phyloP scores from a whole-genome alignment of 2,797 vertebrate genomes.

The Siniperca scherzeri region DNA sequence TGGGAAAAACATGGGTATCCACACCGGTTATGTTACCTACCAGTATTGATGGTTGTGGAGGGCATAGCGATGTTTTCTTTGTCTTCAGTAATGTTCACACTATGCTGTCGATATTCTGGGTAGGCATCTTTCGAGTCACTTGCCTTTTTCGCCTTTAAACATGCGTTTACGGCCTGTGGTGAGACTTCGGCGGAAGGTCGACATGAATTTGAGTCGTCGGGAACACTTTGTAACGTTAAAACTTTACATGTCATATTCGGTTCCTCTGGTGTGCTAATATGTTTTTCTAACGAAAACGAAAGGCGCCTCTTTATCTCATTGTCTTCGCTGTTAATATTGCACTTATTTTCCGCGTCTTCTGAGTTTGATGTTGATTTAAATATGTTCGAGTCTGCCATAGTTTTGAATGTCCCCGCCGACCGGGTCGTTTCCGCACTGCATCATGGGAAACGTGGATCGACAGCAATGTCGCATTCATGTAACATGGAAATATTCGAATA shows the following conservation, averaged over 20 bases:
- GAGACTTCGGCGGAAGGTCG: background rate
- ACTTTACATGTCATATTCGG: background rate
- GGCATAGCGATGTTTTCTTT: conserved; percentile 62
- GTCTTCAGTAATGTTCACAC: conserved; percentile 26
- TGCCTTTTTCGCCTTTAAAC: conserved; percentile 12
- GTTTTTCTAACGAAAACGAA: conserved; percentile 25
- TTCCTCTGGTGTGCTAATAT: background rate
- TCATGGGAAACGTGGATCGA: conserved; percentile 77
- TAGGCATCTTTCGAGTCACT: background rate
- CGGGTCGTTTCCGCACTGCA: conserved; percentile 61
- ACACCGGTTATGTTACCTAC: conserved; percentile 25
- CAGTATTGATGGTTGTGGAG: conserved; percentile 9
- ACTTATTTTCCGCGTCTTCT: background rate
- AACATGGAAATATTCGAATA: background rate
- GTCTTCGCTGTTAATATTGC: background rate
- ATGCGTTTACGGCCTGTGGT: background rate
- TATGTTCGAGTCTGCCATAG: conserved; percentile 54
- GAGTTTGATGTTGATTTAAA: conserved; percentile 16
- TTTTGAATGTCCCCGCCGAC: conserved; percentile 80
- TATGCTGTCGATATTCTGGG: background rate
- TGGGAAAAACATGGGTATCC: background rate
- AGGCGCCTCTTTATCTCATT: conserved; percentile 5
- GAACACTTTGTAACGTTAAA: conserved; percentile 26
- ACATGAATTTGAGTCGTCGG: conserved; percentile 27
- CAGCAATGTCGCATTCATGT: conserved; percentile 24